phyloP scores from a whole-genome alignment of 2,113 vertebrate species.

The Amphiprion ocellaris region DNA sequence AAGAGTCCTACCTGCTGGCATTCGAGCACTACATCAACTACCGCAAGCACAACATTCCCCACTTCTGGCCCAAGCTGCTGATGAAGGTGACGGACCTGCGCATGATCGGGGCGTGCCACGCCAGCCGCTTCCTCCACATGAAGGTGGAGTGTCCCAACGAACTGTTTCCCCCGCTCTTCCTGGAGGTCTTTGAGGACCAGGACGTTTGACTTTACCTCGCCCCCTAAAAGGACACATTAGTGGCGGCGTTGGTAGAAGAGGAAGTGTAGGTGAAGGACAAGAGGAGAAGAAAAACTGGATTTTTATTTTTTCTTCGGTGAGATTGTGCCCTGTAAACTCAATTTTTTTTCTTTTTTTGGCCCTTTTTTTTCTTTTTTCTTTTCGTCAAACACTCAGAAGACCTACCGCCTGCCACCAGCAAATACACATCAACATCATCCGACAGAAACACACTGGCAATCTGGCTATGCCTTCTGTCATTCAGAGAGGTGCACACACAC shows the following conservation, averaged over 20 bases:
- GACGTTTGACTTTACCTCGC: slow-evolving; percentile 63
- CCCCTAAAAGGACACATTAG: background rate
- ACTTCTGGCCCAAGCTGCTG: slow-evolving; percentile 99
- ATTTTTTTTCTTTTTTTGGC: background rate
- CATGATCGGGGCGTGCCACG: slow-evolving; percentile 99
- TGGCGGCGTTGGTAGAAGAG: background rate
- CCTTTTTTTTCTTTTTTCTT: background rate
- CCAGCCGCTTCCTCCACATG: slow-evolving; percentile 99
- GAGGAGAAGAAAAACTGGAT: slow-evolving; percentile 17
- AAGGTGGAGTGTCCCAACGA: slow-evolving; percentile 99
- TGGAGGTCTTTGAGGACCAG: slow-evolving; percentile 97
- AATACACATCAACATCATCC: slow-evolving; percentile 28
- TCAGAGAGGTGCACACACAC: slow-evolving; percentile 33
- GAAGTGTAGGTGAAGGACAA: slow-evolving; percentile 1
- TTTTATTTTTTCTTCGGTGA: slow-evolving; percentile 17
- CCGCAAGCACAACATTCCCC: slow-evolving; percentile 97
- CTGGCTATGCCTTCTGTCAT: slow-evolving; percentile 10
- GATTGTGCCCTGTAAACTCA: slow-evolving; percentile 19
- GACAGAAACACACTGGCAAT: slow-evolving; percentile 39
- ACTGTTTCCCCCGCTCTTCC: slow-evolving; percentile 96
- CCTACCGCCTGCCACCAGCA: slow-evolving; percentile 61
- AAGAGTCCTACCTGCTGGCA: slow-evolving; percentile 96
- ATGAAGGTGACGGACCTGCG: slow-evolving; percentile 99
- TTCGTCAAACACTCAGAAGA: slow-evolving; percentile 10
- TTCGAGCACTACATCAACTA: slow-evolving; percentile 99